phyloP scores from a whole-genome alignment of 2,113 vertebrate genomes.

The Loxodonta africana region DNA sequence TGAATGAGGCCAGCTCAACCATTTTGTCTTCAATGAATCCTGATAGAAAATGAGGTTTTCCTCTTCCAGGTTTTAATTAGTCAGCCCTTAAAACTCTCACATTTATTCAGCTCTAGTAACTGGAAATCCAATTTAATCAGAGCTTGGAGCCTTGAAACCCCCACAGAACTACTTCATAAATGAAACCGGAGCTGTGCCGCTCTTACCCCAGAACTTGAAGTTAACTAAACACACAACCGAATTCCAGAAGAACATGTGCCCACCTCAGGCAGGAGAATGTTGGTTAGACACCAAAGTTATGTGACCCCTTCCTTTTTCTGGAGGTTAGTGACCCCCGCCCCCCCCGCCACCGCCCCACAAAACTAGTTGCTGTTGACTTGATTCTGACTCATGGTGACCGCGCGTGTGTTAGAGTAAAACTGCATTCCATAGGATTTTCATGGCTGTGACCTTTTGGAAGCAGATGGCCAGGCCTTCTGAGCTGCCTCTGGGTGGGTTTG shows the following conservation, averaged over 20 bases:
- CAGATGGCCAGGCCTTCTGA: background rate
- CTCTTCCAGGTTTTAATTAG: constrained; percentile 74
- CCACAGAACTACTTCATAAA: constrained; percentile 60
- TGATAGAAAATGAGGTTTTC: constrained; percentile 63
- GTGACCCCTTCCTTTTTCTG: background rate
- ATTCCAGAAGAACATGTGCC: background rate
- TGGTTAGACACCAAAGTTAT: background rate
- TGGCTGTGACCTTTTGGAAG: background rate
- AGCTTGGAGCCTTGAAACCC: background rate
- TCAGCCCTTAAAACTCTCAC: constrained; percentile 61
- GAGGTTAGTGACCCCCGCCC: background rate
- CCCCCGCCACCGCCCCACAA: background rate
- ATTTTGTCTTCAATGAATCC: constrained; percentile 67
- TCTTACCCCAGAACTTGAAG: background rate
- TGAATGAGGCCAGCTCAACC: constrained; percentile 58
- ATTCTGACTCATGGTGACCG: background rate
- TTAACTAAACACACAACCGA: background rate
- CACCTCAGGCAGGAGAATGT: background rate
- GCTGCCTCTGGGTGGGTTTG: background rate
- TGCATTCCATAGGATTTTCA: background rate
- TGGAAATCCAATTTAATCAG: constrained; percentile 67
- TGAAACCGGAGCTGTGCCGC: background rate
- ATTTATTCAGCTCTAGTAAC: constrained; percentile 58
- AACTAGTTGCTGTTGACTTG: background rate
- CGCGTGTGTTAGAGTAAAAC: background rate